phyloP scores from a whole-genome alignment of 2,113 vertebrate species.

The Amphilophus citrinellus region DNA sequence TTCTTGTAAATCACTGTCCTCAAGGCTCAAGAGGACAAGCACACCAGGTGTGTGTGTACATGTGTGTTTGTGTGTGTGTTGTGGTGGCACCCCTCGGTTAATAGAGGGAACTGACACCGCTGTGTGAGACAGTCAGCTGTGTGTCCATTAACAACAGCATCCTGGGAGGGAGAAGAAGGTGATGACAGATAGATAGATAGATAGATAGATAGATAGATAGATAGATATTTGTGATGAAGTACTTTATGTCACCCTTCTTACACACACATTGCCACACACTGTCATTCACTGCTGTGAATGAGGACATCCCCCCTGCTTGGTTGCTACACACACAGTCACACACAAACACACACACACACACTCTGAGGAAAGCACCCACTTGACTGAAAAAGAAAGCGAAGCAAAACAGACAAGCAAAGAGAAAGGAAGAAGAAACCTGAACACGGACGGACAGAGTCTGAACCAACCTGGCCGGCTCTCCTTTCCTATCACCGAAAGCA shows the following conservation, averaged over 20 bases:
- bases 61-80: constrained; percentile 9
- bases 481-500: constrained; percentile 84
- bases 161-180: constrained; percentile 6
- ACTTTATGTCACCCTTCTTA: constrained; percentile 22
- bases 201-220: background rate
- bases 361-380: constrained; percentile 8
- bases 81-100: constrained; percentile 43
- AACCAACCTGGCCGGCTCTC: constrained; percentile 85
- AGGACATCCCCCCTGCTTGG: constrained; percentile 59
- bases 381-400: constrained; percentile 8
- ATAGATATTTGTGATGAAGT: constrained; percentile 6
- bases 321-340: background rate
- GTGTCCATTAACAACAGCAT: constrained; percentile 30
- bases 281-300: constrained; percentile 57
- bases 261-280: constrained; percentile 36
- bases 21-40: constrained; percentile 9
- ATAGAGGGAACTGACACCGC: constrained; percentile 63
- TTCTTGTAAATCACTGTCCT: constrained; percentile 41
- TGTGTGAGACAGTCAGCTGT: constrained; percentile 62
- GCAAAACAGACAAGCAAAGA: constrained; percentile 11
- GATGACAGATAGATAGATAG: background rate
- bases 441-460: constrained; percentile 38
- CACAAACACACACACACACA: background rate
- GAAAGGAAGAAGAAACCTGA: constrained; percentile 21
- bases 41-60: constrained; percentile 11